These are phyloP conservation scores for Dipodomys merriami DNA, from an alignment of 2,113 vertebrate genomes.

Conservation along the genomic window DNA sequence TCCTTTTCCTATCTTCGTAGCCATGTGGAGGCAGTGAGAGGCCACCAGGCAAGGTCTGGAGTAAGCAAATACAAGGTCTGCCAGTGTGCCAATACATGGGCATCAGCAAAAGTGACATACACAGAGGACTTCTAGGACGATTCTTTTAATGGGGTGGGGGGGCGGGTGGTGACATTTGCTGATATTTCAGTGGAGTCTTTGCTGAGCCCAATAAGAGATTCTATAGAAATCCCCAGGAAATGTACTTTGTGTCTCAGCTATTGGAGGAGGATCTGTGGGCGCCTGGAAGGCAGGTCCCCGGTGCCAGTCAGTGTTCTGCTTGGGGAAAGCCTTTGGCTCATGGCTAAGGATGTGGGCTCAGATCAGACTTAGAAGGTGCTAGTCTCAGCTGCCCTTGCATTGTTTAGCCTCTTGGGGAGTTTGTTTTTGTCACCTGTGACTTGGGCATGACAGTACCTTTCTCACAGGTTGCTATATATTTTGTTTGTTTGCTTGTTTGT, in stretches of 20 bases:
- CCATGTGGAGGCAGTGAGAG: background rate
- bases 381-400: background rate
- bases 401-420: background rate
- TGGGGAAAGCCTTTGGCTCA: background rate
- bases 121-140: background rate
- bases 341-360: background rate
- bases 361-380: background rate
- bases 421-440: background rate
- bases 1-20: background rate
- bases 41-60: background rate
- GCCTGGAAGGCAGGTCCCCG: background rate
- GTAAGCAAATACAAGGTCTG: background rate
- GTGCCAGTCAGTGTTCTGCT: background rate
- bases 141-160: background rate
- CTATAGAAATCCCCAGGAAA: background rate
- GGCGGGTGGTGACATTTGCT: background rate
- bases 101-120: background rate
- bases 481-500: no score
- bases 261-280: background rate
- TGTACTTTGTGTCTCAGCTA: background rate
- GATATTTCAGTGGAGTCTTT: background rate
- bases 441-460: background rate
- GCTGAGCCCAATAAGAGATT: background rate
- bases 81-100: background rate
- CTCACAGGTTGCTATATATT: background rate